Evolutionary conservation across 2,888 invertebrate species (phyloP), one percentile per base, ranked within the genome.

Genomic region (Papilio gigon): DNA sequence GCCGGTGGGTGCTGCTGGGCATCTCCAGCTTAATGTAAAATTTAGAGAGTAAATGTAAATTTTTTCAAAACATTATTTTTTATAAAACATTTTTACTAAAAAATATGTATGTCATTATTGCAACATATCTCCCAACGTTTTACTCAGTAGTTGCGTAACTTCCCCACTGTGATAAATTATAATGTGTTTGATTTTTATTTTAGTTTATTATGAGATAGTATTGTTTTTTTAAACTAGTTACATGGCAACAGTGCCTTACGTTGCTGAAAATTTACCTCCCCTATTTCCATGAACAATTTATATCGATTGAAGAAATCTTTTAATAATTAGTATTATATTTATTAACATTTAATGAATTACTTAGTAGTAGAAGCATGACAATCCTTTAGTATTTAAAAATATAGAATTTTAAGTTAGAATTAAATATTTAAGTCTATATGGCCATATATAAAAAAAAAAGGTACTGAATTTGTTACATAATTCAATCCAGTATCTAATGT

Each of bases 21-120:
- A 56, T 56, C 30, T 56, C 53, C 30, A 9, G 53, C 53, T 56
- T 56, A 56, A 30, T 27, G 17, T 56, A 56, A 53, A 56, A 30
- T 30, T 27, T 56, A 56, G 30, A 17, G 4, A 22, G 53, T 56
- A 56, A 56, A 56, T 30, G 53, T 50, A 50, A 25, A 50, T 27
- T 50, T 30, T n/a, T 56, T 56, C 17, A 56, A 56, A 56, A 56
- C 53, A 30, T 56, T 56, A 56, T 56, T 56, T 50, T 56, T 56
- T 56, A 56, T 56, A 56, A 30, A 27, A 27, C 50, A 50, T 50
- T 50, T 50, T 50, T 50, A 50, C 22, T 50, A 25, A 50, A 50
- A 50, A 50, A 50, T n/a, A 50, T 22, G 47, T 47, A 20, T 22
- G 14, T 50, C 47, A 37, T 50, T 25, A 27, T 9, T 56, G 53